Percentiles rank a stretch among this genome's conserved stretches.
Evolutionary conservation across 2,888 invertebrate species (phyloP).

Genomic region (Mythimna loreyi): DNA sequence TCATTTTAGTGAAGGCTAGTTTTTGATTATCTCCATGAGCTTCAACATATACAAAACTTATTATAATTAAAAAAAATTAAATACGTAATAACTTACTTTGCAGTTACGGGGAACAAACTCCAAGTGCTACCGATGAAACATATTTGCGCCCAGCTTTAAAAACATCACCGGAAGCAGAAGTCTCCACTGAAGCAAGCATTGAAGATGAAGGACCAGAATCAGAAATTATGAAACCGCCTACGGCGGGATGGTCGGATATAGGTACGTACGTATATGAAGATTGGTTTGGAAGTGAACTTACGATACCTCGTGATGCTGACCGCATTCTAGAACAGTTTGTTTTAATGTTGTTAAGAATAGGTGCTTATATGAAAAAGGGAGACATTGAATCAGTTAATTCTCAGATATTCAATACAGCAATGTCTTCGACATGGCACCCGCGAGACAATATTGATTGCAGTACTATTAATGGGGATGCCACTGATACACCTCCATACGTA

Average conservation of each 20-base stretch:
- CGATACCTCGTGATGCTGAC: conserved; percentile 82
- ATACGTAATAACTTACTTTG: conserved; percentile 37
- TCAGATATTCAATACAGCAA: conserved; percentile 57
- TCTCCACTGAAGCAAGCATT: conserved; percentile 64
- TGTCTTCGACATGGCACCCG: conserved; percentile 48
- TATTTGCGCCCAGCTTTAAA: conserved; percentile 44
- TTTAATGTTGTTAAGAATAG: conserved; percentile 82
- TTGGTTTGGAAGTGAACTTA: conserved; percentile 80
- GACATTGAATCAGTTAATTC: conserved; percentile 65
- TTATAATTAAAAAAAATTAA: too few relatives aligned
- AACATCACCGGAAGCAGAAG: conserved; percentile 57
- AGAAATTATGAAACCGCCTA: conserved; percentile 62
- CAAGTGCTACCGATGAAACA: conserved; percentile 34
- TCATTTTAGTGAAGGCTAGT: too few relatives aligned
- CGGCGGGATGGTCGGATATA: conserved; percentile 72
- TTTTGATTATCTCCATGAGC: too few relatives aligned
- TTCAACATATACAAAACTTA: too few relatives aligned
- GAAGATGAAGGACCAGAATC: conserved; percentile 67
- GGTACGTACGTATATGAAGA: conserved; percentile 81
- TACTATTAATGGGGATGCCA: conserved; percentile 69
- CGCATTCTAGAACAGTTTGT: conserved; percentile 86
- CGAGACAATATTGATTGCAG: conserved; percentile 63
- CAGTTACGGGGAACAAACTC: conserved; percentile 75
- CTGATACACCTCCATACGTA: conserved; percentile 78
- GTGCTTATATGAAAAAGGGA: conserved; percentile 75